Evolutionary conservation across 53 echinoderm and acorn worm species (phyloP), one percentile per base, ranked within the genome.

Genomic region (Patiria pectinifera): DNA sequence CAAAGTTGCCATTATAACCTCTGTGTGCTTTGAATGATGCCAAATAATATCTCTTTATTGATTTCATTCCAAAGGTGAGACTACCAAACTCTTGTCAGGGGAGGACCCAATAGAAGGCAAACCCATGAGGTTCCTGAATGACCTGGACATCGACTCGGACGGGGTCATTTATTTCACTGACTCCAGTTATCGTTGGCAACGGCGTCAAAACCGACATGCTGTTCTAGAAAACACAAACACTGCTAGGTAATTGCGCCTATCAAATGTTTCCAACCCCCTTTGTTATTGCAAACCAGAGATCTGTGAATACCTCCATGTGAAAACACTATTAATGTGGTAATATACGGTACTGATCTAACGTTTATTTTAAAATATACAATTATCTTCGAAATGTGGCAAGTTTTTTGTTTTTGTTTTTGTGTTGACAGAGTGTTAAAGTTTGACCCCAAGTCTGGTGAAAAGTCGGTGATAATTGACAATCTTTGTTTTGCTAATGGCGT

Each of bases 151-250:
- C 14, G 75, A 86, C 6, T 91, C 93, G 23, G 95, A 96, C 62
- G 95, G 95, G 15, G 81, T 93, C 78, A 87, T 95, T 45, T 96
- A 94, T 85, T 96, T 96, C 94, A 92, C 91, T 10, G 95, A 96
- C 86, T 94, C 94, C 25, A 95, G 96, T 82, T 82, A 94, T 11
- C 82, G 47, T 71, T 96, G 95, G 95, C 86, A 94, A 47, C 86
- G 96, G 79, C 79, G 91, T 78, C 87, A 96, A 59, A 92, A 96
- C 76, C 63, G 72, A 43, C 83, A 82, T 26, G 23, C 87, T 23
- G 84, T 81, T 25, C 45, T 92, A 23, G 96, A 93, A 93, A 87
- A 86, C 47, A 91, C 74, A 11, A 84, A 83, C 45, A 93, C 89
- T 62, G 95, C 91, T 14, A 94, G 96, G 96, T 96, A 93, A 24